Base-by-base conservation (phyloP, 2,113 vertebrate species). In the Mellivora capensis region DNA sequence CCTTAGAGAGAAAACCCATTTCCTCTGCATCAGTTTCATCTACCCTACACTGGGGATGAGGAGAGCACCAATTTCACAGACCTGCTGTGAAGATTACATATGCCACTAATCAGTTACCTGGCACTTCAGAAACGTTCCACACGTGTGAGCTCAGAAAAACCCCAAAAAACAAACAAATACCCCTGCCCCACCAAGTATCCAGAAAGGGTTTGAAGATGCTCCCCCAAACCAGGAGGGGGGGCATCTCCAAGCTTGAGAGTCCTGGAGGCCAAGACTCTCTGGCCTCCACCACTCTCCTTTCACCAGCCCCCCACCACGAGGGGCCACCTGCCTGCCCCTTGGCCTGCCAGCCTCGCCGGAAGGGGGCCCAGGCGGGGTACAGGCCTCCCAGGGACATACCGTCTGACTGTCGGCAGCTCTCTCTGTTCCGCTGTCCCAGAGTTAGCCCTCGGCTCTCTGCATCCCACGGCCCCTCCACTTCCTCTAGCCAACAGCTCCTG, bases 401-500 rank as follows among this genome's bases (percentile, higher is more conserved):
- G 94, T 98, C 97, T 97, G 96, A 49, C 2, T 9, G 87, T 87
- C 69, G 14, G 97, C 95, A 96, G 95, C 95, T 98, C 72, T 82
- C 84, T 90, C 96, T 94, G 97, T 84, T 93, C 31, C 18, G 76
- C 97, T 76, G 93, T 97, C 94, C 97, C 10, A 0, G 4, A 98
- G 93, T 97, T 92, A 98, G 98, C 98, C 97, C 94, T 98, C 2
- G 14, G 71, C 96, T 97, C 97, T 97, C 96, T 47, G 67, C 97
- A 98, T 98, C 97, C 97, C 98, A 98, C 91, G 44, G 98, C 98
- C 96, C 72, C 82, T 97, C 95, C 82, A 96, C 97, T 96, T 98
- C 97, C 98, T 98, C 96, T 98, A 96, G 97, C 97, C 97, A 98
- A 98, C n/a, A 97, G 97, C 85, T 98, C 97, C 98, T 99, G 98